Evolutionary conservation across 2,797 vertebrate species (phyloP).

Genomic region (Furcifer pardalis): DNA sequence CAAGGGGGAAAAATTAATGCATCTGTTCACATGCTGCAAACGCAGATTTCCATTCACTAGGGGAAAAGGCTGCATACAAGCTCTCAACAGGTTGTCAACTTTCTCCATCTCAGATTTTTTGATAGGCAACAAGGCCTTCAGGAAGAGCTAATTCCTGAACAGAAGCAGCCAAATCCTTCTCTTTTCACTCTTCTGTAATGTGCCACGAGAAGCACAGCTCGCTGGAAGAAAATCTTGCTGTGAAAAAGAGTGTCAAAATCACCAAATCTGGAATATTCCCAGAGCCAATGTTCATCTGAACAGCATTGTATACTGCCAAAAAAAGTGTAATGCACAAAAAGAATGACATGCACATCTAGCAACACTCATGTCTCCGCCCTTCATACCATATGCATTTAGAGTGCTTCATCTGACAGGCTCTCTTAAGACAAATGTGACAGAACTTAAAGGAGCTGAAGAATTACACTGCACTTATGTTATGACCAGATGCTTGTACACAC

Average conservation of each 20-base stretch:
- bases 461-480: neutral
- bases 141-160: neutral
- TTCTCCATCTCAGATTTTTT: neutral
- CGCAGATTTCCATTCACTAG: neutral
- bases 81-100: neutral
- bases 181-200: no score
- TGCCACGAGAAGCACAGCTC: neutral
- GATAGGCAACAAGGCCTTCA: neutral
- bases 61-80: neutral
- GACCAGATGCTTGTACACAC: neutral
- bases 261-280: neutral
- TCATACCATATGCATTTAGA: neutral
- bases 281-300: neutral
- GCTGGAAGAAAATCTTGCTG: neutral
- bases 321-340: neutral
- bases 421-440: neutral
- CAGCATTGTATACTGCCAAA: no score
- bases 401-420: neutral
- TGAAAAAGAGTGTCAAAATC: neutral
- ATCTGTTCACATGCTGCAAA: neutral
- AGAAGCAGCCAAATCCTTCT: neutral
- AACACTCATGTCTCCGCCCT: fast-evolving
- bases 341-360: neutral
- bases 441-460: neutral
- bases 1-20: neutral